Conservation (phyloP, 2,888 invertebrate species). For the Drosophila kanekoi region DNA sequence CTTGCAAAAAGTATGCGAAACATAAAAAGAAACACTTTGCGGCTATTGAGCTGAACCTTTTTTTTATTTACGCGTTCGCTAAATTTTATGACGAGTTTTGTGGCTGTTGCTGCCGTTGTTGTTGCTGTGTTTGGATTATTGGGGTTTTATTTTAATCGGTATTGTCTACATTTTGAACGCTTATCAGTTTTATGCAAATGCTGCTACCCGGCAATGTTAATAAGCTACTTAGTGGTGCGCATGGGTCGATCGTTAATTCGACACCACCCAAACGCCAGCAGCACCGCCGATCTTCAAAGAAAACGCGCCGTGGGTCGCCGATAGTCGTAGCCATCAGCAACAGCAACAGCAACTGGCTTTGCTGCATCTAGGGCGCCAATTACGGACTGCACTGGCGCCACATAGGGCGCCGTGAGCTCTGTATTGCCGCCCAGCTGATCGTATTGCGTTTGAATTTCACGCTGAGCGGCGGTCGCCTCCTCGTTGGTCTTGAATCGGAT, state of each 20-base stretch:
- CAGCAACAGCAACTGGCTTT: slow-evolving; percentile 20
- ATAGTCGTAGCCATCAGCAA: slow-evolving; percentile 78
- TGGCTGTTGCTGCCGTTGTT: slow-evolving; percentile 14
- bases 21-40: slow-evolving; percentile 26
- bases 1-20: slow-evolving; percentile 57
- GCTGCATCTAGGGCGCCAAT: slow-evolving; percentile 73
- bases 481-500: slow-evolving; percentile 84
- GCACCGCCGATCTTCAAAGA: slow-evolving; percentile 8
- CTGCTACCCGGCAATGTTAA: slow-evolving; percentile 44
- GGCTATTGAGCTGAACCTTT: slow-evolving; percentile 26
- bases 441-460: slow-evolving; percentile 83
- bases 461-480: slow-evolving; percentile 83
- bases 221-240: slow-evolving; percentile 37
- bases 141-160: slow-evolving; percentile 35
- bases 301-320: slow-evolving; percentile 43
- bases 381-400: slow-evolving; percentile 80
- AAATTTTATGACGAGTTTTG: slow-evolving; percentile 46
- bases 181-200: slow-evolving; percentile 56
- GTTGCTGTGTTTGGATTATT: slow-evolving; percentile 32
- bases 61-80: slow-evolving; percentile 66
- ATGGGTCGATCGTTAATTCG: slow-evolving; percentile 43
- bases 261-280: slow-evolving; percentile 29
- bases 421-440: slow-evolving; percentile 83
- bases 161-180: slow-evolving; percentile 35
- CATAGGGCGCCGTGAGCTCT: slow-evolving; percentile 79